Conservation (phyloP, 2,797 vertebrate genomes). For the Smutsia temminckii region DNA sequence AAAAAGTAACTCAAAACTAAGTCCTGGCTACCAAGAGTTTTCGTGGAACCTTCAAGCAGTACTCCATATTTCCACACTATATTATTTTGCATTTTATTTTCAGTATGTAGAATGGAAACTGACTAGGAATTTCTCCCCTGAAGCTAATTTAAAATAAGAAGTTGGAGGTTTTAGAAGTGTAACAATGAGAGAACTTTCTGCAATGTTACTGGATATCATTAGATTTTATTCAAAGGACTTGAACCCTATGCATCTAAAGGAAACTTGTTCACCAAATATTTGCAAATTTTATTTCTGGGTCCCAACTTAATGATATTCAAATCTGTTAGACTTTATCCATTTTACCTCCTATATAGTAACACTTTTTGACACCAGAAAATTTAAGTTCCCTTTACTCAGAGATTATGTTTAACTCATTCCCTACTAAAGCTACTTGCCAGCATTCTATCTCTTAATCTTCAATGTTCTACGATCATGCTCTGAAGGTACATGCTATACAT, state of each 20-base stretch:
- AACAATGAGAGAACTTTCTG: background rate
- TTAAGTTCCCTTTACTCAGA: background rate
- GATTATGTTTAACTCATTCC: background rate
- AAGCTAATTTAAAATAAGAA: background rate
- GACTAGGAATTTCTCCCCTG: background rate
- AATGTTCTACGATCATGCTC: background rate
- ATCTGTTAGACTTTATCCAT: background rate
- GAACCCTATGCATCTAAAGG: background rate
- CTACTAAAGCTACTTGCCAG: background rate
- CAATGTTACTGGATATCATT: background rate
- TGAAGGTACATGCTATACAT: background rate
- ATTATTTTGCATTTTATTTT: conserved; percentile 13
- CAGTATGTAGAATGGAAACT: background rate
- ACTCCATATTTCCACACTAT: background rate
- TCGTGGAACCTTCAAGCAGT: background rate
- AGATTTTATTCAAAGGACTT: background rate
- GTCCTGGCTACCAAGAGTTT: background rate
- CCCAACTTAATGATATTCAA: background rate
- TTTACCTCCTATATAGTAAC: background rate
- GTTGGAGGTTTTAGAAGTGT: background rate
- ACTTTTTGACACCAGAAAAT: background rate
- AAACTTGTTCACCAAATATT: background rate
- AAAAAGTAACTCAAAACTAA: background rate
- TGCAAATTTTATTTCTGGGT: background rate
- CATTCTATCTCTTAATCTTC: background rate